phyloP scores from a whole-genome alignment of 2,888 invertebrate genomes.

The Sepiola atlantica region DNA sequence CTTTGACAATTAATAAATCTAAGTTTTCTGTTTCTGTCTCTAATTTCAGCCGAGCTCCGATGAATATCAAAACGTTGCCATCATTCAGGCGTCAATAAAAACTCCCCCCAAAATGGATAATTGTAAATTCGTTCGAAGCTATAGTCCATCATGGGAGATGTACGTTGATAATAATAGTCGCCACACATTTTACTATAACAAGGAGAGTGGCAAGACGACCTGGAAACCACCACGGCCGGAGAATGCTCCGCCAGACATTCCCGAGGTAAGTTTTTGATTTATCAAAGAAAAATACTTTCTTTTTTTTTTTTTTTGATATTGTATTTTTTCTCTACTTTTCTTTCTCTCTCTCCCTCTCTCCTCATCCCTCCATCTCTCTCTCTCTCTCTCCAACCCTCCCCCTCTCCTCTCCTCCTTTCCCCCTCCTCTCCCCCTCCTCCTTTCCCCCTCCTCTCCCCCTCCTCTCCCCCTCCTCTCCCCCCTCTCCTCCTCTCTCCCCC shows the following conservation, averaged over 20 bases:
- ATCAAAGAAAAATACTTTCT: too few relatives aligned
- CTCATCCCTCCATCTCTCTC: too few relatives aligned
- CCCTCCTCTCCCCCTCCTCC: too few relatives aligned
- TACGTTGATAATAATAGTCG: conserved; percentile 22
- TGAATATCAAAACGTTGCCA: conserved; percentile 32
- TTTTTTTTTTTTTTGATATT: too few relatives aligned
- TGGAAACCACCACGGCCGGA: conserved; percentile 42
- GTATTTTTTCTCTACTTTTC: too few relatives aligned
- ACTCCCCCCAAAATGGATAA: conserved; percentile 32
- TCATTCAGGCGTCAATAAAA: conserved; percentile 32
- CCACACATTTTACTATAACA: neutral
- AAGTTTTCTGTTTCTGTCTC: neutral
- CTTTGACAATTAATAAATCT: too few relatives aligned
- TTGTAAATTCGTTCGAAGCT: neutral
- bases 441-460: too few relatives aligned
- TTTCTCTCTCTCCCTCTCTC: too few relatives aligned
- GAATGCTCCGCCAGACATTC: conserved; percentile 35
- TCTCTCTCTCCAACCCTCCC: too few relatives aligned
- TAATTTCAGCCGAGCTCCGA: neutral
- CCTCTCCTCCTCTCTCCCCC: too few relatives aligned
- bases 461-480: too few relatives aligned
- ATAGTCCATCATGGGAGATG: conserved; percentile 32
- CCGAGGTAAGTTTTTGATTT: neutral
- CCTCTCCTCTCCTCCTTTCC: too few relatives aligned
- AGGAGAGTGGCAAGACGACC: neutral